Percentiles rank a stretch among this genome's conserved stretches.
Evolutionary conservation across 2,797 vertebrate species (phyloP).

Genomic region (Dromococcyx pavoninus): DNA sequence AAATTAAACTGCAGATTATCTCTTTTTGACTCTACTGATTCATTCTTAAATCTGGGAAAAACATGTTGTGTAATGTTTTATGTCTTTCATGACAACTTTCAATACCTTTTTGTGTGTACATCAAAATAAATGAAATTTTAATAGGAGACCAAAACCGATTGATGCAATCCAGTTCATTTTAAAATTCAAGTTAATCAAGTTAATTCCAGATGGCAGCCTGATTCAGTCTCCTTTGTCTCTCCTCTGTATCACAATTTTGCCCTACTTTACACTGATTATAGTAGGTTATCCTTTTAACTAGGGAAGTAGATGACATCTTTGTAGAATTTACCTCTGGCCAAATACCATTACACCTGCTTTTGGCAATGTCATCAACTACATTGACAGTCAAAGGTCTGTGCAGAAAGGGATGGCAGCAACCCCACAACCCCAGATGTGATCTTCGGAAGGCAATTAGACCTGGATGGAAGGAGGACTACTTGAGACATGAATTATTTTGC

Average conservation of each 20-base stretch:
- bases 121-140: constrained; percentile 1
- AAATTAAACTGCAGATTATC: not conserved
- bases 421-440: not conserved
- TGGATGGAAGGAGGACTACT: not conserved
- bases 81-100: not conserved
- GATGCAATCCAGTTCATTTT: not conserved
- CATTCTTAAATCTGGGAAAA: not conserved
- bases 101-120: not conserved
- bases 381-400: not conserved
- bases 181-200: constrained; percentile 9
- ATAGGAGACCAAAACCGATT: not conserved
- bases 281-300: not conserved
- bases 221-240: not conserved
- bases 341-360: not conserved
- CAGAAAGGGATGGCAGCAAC: not conserved
- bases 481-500: not conserved
- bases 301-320: not conserved
- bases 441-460: not conserved
- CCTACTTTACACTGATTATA: not conserved
- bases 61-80: not conserved
- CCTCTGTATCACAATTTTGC: not conserved
- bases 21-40: not conserved
- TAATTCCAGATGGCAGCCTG: not conserved
- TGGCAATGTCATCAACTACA: not conserved
- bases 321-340: not conserved